Percentiles rank a stretch among this genome's conserved stretches.
phyloP scores from a whole-genome alignment of 2,888 invertebrate species.

The Andrena haemorrhoa region DNA sequence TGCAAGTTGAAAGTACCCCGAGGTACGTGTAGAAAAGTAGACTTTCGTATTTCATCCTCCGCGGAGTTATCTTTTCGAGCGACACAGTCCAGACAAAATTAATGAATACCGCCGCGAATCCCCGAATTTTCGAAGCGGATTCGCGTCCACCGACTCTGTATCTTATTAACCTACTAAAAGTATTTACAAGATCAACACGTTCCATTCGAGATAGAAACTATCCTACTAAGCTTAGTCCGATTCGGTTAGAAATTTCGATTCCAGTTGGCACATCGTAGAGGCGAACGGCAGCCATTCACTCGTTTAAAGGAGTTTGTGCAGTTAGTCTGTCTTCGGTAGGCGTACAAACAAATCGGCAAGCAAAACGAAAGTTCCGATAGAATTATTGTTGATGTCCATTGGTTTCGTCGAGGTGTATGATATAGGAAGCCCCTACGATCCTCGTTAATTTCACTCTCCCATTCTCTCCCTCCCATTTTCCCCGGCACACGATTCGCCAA shows the following conservation, averaged over 20 bases:
- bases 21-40: background rate
- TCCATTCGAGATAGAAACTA: constrained; percentile 25
- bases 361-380: background rate
- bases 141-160: constrained; percentile 12
- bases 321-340: background rate
- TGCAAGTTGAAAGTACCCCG: background rate
- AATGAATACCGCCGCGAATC: constrained; percentile 21
- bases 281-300: constrained; percentile 14
- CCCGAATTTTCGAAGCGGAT: background rate
- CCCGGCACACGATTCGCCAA: constrained; percentile 20
- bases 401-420: background rate
- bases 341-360: constrained; percentile 15
- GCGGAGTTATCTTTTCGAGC: background rate
- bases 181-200: constrained; percentile 61
- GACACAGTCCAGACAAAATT: background rate
- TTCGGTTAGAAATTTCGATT: constrained; percentile 31
- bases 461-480: background rate
- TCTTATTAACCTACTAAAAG: constrained; percentile 39
- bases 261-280: constrained; percentile 54
- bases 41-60: background rate
- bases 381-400: background rate
- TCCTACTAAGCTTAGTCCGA: constrained; percentile 45
- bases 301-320: constrained; percentile 41
- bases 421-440: constrained; percentile 57
- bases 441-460: constrained; percentile 9